Conservation (phyloP, 1,140 invertebrate genomes). For the Bombus picipes region DNA sequence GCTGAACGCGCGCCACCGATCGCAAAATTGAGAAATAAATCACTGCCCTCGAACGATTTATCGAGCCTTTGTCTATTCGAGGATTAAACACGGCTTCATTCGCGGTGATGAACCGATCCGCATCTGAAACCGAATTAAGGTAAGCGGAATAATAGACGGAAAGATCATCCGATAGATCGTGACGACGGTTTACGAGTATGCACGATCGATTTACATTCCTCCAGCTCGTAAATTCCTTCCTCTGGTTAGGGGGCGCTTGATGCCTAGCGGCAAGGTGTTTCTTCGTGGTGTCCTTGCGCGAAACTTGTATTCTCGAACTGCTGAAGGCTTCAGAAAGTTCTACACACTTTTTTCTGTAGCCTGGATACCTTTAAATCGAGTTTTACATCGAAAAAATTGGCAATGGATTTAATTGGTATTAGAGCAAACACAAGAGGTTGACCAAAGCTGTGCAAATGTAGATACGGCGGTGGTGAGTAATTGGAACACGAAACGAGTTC, state of each 20-base stretch:
- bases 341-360: accelerated
- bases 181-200: background rate
- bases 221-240: background rate
- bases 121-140: background rate
- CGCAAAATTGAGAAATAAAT: background rate
- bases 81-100: background rate
- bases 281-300: background rate
- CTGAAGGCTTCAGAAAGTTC: no score
- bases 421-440: background rate
- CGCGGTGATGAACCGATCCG: background rate
- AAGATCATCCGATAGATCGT: background rate
- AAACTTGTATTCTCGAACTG: background rate
- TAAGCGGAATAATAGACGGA: background rate
- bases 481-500: conserved; percentile 28
- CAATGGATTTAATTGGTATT: background rate
- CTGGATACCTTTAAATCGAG: background rate
- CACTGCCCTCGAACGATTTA: background rate
- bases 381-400: background rate
- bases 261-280: background rate
- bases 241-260: background rate
- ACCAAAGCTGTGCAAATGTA: background rate
- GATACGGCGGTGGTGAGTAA: background rate
- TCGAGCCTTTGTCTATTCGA: background rate
- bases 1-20: background rate
- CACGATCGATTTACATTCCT: background rate